A percentile compares a stretch with the other conserved stretches of the same genome.
These are phyloP conservation scores for Microtus montanus DNA, from an alignment of 2,113 vertebrate species.

Conservation along the genomic window DNA sequence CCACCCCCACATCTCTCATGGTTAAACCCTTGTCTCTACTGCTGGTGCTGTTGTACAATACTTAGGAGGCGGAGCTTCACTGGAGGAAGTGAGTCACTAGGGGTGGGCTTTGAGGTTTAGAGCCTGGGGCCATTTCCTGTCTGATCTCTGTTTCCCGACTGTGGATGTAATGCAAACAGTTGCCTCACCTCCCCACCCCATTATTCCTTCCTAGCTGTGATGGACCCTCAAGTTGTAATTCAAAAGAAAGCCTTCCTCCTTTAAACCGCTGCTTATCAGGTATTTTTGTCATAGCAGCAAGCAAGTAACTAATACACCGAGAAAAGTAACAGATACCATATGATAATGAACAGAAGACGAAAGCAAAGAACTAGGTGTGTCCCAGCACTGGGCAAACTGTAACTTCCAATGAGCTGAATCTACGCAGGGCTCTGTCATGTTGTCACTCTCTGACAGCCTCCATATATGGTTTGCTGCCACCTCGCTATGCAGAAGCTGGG, in stretches of 20 bases:
- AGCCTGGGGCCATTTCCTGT: not conserved
- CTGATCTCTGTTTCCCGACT: not conserved
- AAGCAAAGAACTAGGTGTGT: not conserved
- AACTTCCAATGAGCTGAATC: not conserved
- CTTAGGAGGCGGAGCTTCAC: not conserved
- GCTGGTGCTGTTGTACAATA: not conserved
- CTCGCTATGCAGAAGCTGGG: fast-evolving
- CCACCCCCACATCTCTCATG: not conserved
- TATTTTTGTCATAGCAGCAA: not conserved
- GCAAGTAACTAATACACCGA: not conserved
- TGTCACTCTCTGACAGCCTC: not conserved
- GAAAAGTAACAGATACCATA: not conserved
- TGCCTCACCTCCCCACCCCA: too few species aligned
- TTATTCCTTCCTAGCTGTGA: too few species aligned
- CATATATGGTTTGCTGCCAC: fast-evolving
- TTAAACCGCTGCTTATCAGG: not conserved
- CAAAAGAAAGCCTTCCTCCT: not conserved
- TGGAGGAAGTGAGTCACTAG: not conserved
- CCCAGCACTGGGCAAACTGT: not conserved
- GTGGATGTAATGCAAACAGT: too few species aligned
- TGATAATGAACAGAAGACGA: not conserved
- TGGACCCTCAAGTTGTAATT: not conserved
- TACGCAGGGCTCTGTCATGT: fast-evolving
- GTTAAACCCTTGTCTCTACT: too few species aligned
- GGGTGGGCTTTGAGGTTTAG: not conserved